Evolutionary conservation across 1,140 invertebrate species (phyloP).

Genomic region (Colletes gigas): DNA sequence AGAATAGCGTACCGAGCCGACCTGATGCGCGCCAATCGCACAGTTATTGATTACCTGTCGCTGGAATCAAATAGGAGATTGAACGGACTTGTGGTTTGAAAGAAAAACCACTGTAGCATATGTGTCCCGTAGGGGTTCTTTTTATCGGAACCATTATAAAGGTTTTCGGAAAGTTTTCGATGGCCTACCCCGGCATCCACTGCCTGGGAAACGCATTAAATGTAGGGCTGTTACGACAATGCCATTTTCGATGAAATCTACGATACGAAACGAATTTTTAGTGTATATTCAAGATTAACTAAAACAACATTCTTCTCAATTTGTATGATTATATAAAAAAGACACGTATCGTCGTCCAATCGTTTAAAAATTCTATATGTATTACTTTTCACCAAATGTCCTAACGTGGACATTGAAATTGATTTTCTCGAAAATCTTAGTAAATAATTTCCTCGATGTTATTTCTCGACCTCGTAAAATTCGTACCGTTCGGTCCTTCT

Average conservation of each 20-base stretch:
- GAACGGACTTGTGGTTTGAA: slow-evolving; percentile 55
- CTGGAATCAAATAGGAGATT: slow-evolving; percentile 60
- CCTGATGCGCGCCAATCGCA: slow-evolving; percentile 40
- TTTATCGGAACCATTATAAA: slow-evolving; percentile 64
- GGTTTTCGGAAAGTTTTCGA: slow-evolving; percentile 60
- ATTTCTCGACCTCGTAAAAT: no score
- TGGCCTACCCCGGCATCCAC: slow-evolving; percentile 9
- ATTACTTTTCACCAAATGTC: no score
- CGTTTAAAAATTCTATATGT: no score
- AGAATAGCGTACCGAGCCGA: neutral
- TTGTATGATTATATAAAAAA: no score
- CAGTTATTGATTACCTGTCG: slow-evolving; percentile 66
- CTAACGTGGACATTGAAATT: no score
- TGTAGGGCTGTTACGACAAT: neutral
- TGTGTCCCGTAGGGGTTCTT: slow-evolving; percentile 60
- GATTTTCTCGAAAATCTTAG: no score
- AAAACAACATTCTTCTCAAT: no score
- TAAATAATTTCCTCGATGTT: no score
- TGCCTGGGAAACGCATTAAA: slow-evolving; percentile 23
- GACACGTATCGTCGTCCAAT: no score
- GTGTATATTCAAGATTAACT: no score
- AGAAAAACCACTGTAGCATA: slow-evolving; percentile 65
- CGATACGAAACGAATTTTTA: neutral
- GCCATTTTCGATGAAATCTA: neutral
- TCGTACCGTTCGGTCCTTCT: no score